Conservation (phyloP, 37 sponge, comb jelly and placozoan species). For the Bolinopsis microptera region DNA sequence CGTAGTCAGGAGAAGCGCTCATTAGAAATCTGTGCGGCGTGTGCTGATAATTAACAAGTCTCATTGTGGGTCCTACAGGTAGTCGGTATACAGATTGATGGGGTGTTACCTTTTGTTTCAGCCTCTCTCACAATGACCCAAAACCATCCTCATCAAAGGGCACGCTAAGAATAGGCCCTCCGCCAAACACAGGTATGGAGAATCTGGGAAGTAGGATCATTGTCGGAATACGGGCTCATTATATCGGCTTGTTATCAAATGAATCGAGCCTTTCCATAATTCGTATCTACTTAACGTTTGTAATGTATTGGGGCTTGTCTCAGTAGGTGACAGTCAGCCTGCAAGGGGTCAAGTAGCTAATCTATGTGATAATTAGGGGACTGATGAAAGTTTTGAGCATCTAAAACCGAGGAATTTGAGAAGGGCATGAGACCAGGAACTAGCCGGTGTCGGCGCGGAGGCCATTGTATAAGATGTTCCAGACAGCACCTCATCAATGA, state of each 20-base stretch:
- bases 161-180: not conserved
- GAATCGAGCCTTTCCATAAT: not conserved
- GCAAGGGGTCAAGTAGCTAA: not conserved
- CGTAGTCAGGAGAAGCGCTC: not conserved
- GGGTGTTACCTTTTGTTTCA: not conserved
- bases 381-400: not conserved
- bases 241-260: not conserved
- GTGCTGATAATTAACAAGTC: not conserved
- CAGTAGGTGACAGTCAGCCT: not conserved
- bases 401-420: not conserved
- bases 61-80: not conserved
- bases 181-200: not conserved
- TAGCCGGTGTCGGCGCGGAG: not conserved
- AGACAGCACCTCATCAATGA: not conserved
- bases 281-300: not conserved
- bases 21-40: not conserved
- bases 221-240: not conserved
- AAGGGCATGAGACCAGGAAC: not conserved
- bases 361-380: not conserved
- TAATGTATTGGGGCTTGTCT: not conserved
- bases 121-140: not conserved
- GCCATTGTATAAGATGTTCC: not conserved
- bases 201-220: not conserved
- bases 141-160: not conserved
- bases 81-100: not conserved